Evolutionary conservation across 2,888 invertebrate species (phyloP), one percentile per base, ranked within the genome.

Genomic region (Eutolmus rufibarbis): DNA sequence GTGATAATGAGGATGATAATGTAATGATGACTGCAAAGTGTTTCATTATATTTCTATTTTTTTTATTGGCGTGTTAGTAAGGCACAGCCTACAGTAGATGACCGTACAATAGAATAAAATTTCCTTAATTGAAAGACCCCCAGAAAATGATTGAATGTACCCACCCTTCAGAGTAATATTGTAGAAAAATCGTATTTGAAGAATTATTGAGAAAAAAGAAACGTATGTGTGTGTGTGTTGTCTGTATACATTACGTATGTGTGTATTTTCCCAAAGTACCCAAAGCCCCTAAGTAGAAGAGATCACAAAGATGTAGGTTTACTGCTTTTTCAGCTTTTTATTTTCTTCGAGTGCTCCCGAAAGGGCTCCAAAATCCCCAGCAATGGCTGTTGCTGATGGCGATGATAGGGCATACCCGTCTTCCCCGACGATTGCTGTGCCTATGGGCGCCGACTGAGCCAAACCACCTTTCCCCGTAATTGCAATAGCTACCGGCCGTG

Each of bases 331-430:
- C 19, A 82, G 23, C 28, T 82, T 82, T 9, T 51, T 51, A 19
- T 51, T 2, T 23, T 51, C 51, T 19, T 66, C 66, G n/a, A 16
- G n/a, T 51, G n/a, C 16, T 14, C 28, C 23, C 19, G 66, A 66
- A 66, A 66, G 19, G 9, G 23, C 9, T 12, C 66, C 31, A 46
- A 86, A 86, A 2, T 78, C 86, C 9, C 89, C 94, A 31, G 94
- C 93, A 19, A 94, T 92, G 1, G 94, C 94, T 23, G 94, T 94
- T 23, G 94, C 94, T 79, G 92, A 91, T 31, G 94, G 94, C 88
- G 93, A 93, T 0, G 94, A 92, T 19, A 94, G 91, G 0, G 93
- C 93, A 81, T 93, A 89, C 19, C 94, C 94, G 87, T 92, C 93
- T 87, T 92, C 92, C 40, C 94, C 94, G 28, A 93, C 93, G 31